Base-by-base conservation (phyloP, 2,113 vertebrate genomes). In the Condylura cristata region DNA sequence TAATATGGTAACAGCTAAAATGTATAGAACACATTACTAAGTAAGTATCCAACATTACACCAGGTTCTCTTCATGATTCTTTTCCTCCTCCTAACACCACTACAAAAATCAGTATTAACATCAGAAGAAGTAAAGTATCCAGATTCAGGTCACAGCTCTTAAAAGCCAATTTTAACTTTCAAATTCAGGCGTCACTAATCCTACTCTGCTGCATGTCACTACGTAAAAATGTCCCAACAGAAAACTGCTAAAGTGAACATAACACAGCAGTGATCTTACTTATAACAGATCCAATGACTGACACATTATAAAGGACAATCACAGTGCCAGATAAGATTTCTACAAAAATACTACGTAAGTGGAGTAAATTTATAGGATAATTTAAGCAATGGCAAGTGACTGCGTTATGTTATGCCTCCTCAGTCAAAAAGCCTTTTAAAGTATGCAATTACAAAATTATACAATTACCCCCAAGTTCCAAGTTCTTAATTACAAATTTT, bases 371-470 rank as follows among this genome's bases (percentile, higher is more conserved):
- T 81, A 78, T 39, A 60, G 53, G 37, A 28, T 65, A 76, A 75
- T 83, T 8, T 53, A 34, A 78, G 56, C 65, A 14, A 70, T 68
- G 79, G 18, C 34, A 61, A 78, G 24, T 8, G 10, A 46, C 56
- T 46, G 26, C 46, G 18, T 30, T 71, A 46, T n/a, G 9, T 86
- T 70, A 0, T 53, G 20, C 30, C 76, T 58, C 41, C 24, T 46
- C 84, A 83, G 58, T 58, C 48, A 85, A 16, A 89, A 93, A 94
- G 72, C 20, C 24, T 79, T 60, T 61, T 41, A 56, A 51, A 74
- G 11, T 34, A 81, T 48, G 2, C 61, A 65, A 82, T 46, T 53
- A 76, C 24, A 82, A 26, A 83, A 66, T 51, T 75, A 81, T 4
- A 84, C 53, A 93, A 30, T 30, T 61, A 61, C 60, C 74, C 48